These are phyloP conservation scores for Podocnemis expansa DNA, from an alignment of 2,113 vertebrate genomes.

Conservation along the genomic window DNA sequence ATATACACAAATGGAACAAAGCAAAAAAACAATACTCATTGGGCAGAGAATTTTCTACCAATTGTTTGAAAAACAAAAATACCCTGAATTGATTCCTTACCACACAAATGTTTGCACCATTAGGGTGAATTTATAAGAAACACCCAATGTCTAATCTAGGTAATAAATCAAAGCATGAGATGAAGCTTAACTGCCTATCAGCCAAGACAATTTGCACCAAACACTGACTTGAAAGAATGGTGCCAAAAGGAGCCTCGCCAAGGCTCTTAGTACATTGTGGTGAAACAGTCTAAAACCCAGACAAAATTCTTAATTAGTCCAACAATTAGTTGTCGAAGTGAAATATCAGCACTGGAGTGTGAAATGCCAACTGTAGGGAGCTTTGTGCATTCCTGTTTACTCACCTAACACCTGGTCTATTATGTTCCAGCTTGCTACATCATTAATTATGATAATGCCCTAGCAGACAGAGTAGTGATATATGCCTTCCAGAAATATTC, in stretches of 20 bases:
- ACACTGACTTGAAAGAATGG: not conserved
- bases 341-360: fast-evolving
- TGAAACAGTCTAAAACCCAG: not conserved
- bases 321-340: not conserved
- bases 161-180: not conserved
- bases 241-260: not conserved
- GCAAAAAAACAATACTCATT: not conserved
- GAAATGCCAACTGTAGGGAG: not conserved
- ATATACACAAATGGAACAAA: no score
- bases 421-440: fast-evolving
- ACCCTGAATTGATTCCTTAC: not conserved
- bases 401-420: fast-evolving
- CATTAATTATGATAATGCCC: fast-evolving
- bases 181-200: not conserved
- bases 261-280: fast-evolving
- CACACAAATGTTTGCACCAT: not conserved
- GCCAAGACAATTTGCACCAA: not conserved
- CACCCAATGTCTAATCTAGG: not conserved
- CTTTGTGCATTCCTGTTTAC: not conserved
- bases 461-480: fast-evolving
- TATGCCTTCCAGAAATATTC: not conserved
- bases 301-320: not conserved
- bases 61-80: not conserved
- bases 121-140: fast-evolving
- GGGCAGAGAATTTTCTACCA: conserved; percentile 4